Evolutionary conservation across 2,113 vertebrate species (phyloP).

Genomic region (Cynopterus brachyotis): DNA sequence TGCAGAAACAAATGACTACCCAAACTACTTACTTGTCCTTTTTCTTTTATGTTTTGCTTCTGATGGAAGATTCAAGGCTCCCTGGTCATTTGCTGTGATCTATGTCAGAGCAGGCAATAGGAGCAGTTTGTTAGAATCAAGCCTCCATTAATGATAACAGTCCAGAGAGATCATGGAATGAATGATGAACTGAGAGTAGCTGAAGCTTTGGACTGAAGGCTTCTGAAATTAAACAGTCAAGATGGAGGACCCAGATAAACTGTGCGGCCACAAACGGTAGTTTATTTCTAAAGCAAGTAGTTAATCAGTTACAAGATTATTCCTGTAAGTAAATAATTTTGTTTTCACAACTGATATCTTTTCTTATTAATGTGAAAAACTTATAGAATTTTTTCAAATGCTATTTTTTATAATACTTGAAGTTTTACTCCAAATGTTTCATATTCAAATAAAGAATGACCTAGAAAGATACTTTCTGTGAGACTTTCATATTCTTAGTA

Average conservation of each 20-base stretch:
- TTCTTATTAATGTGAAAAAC: not conserved
- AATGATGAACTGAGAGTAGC: not conserved
- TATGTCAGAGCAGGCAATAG: not conserved
- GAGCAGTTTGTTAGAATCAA: not conserved
- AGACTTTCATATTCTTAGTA: not conserved
- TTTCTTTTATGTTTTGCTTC: not conserved
- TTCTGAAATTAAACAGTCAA: not conserved
- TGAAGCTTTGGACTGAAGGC: not conserved
- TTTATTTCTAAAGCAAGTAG: not conserved
- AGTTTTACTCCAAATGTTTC: not conserved
- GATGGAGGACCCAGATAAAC: not conserved
- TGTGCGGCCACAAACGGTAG: not conserved
- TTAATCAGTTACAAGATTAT: not conserved
- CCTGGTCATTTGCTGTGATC: not conserved
- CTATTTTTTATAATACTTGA: not conserved
- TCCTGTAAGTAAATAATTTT: not conserved
- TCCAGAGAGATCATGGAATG: not conserved
- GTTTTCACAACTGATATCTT: not conserved
- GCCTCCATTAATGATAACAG: not conserved
- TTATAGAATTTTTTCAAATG: not conserved
- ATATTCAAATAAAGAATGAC: not conserved
- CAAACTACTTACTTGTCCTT: conserved; percentile 43
- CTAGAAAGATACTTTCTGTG: not conserved
- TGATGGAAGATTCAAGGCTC: not conserved
- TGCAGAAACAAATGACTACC: not conserved